A percentile compares a stretch with the other conserved stretches of the same genome.
Conservation (phyloP, 2,797 vertebrate species). For the Poeciliopsis paucimaculata region DNA sequence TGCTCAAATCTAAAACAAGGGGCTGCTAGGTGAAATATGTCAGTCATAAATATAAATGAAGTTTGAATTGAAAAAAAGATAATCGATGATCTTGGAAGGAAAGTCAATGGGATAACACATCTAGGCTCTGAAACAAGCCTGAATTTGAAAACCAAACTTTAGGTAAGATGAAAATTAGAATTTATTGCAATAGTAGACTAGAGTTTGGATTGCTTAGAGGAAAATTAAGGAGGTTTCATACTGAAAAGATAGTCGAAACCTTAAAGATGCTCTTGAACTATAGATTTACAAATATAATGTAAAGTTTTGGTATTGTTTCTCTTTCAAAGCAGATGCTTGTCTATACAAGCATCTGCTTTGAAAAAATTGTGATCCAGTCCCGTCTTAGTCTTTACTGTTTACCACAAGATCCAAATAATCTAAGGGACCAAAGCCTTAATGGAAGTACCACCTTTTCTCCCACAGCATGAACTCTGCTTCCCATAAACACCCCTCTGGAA, state of each 20-base stretch:
- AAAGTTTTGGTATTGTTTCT: not conserved
- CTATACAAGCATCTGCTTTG: too few species aligned
- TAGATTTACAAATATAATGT: not conserved
- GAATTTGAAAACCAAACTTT: not conserved
- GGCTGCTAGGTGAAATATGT: slow-evolving; percentile 5
- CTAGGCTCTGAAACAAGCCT: not conserved
- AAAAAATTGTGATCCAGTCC: slow-evolving; percentile 34
- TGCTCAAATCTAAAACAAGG: too few species aligned
- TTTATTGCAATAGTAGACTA: not conserved
- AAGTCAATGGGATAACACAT: not conserved
- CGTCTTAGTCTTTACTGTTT: slow-evolving; percentile 33
- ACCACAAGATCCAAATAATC: slow-evolving; percentile 53
- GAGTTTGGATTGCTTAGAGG: not conserved
- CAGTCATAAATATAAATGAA: slow-evolving; percentile 12
- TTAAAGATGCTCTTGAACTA: not conserved
- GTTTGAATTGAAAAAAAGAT: not conserved
- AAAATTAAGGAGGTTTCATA: not conserved
- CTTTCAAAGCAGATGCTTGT: too few species aligned
- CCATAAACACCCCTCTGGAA: slow-evolving; percentile 50
- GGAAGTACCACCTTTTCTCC: slow-evolving; percentile 45
- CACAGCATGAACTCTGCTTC: slow-evolving; percentile 31
- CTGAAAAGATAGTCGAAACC: not conserved
- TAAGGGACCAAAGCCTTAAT: slow-evolving; percentile 49
- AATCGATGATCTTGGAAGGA: not conserved
- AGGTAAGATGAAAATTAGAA: not conserved